phyloP scores from a whole-genome alignment of 2,113 vertebrate species.

The Polypterus bichir region DNA sequence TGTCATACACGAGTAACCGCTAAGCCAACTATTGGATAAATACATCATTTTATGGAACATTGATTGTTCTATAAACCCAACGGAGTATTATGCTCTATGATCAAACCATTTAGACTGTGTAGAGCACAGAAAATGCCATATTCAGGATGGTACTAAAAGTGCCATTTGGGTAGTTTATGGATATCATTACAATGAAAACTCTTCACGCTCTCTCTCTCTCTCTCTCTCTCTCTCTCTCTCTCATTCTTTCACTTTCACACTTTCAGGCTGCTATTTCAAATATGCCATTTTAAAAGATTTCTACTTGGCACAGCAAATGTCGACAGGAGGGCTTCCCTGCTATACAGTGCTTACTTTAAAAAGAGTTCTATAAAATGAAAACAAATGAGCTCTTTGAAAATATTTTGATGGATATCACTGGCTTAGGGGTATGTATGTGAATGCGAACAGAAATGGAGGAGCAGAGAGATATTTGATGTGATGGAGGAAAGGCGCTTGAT shows the following conservation, averaged over 20 bases:
- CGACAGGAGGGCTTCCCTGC: too few relatives aligned
- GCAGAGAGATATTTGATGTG: too few relatives aligned
- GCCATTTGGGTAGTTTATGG: slow-evolving; percentile 79
- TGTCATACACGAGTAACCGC: slow-evolving; percentile 65
- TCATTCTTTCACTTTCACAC: slow-evolving; percentile 28
- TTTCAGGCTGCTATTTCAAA: too few relatives aligned
- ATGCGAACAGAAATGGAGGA: too few relatives aligned
- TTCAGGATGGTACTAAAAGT: slow-evolving; percentile 76
- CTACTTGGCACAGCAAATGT: too few relatives aligned
- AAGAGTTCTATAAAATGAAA: too few relatives aligned
- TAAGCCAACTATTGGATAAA: slow-evolving; percentile 74
- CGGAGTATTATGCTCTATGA: slow-evolving; percentile 78
- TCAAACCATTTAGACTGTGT: slow-evolving; percentile 78
- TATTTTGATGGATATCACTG: too few relatives aligned
- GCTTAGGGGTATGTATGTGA: too few relatives aligned
- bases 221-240: slow-evolving; percentile 8
- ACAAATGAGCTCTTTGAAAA: too few relatives aligned
- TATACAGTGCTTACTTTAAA: too few relatives aligned
- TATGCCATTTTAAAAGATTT: too few relatives aligned
- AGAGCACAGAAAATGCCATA: slow-evolving; percentile 81
- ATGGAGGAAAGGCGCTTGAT: too few relatives aligned
- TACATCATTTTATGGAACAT: slow-evolving; percentile 85
- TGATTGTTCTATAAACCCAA: slow-evolving; percentile 82
- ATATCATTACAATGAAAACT: slow-evolving; percentile 47
- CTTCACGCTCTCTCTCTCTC: slow-evolving; percentile 11